Evolutionary conservation across 2,113 vertebrate species (phyloP).

Genomic region (Catharus fuscescens): DNA sequence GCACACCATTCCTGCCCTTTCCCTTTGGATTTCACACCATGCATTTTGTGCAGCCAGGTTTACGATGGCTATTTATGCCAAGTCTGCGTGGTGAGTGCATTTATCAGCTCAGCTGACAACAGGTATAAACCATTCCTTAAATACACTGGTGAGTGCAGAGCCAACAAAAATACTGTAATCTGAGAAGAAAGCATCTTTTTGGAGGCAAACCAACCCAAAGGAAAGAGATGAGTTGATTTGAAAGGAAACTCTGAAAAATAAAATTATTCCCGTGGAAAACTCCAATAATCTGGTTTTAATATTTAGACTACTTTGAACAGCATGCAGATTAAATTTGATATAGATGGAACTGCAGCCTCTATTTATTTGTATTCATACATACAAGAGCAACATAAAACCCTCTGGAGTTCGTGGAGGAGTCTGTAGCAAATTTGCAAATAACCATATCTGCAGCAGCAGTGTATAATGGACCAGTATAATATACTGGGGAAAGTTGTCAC

Average conservation of each 20-base stretch:
- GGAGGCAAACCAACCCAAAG: background rate
- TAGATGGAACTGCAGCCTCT: constrained; percentile 13
- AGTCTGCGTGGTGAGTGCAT: background rate
- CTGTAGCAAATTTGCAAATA: constrained; percentile 39
- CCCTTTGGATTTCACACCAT: fast-evolving
- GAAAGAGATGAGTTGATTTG: background rate
- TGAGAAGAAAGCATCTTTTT: background rate
- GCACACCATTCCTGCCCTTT: fast-evolving
- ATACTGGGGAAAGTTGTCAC: constrained; percentile 43
- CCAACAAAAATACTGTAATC: background rate
- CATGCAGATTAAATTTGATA: background rate
- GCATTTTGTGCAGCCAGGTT: background rate
- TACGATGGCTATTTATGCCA: background rate
- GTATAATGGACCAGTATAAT: constrained; percentile 24
- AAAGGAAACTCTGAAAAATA: background rate
- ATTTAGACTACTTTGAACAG: background rate
- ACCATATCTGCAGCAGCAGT: background rate
- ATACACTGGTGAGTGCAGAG: background rate
- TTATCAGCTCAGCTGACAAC: background rate
- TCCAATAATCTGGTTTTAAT: background rate
- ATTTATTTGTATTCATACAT: constrained; percentile 14
- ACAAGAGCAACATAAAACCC: background rate
- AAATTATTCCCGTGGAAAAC: background rate
- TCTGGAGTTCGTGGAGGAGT: constrained; percentile 4
- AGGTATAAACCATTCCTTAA: background rate